Conservation (phyloP, 2,797 vertebrate species). For the Rhyacichthys aspro region DNA sequence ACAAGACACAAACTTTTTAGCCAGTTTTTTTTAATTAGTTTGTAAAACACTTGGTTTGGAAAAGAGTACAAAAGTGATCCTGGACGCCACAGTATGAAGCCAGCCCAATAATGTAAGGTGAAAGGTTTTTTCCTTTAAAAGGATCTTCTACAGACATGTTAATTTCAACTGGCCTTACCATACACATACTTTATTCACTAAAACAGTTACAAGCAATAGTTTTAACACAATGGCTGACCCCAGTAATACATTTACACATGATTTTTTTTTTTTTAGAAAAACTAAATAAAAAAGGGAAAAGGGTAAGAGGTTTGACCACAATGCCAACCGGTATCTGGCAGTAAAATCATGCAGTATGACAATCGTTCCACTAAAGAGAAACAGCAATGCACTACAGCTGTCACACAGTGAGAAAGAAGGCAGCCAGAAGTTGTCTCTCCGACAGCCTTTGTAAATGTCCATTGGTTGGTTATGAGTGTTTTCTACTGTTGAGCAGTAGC, state of each 20-base stretch:
- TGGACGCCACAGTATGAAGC: constrained; percentile 89
- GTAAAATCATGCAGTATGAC: constrained; percentile 82
- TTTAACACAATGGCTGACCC: constrained; percentile 87
- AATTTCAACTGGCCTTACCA: constrained; percentile 77
- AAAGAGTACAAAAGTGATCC: constrained; percentile 96
- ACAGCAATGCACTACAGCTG: constrained; percentile 72
- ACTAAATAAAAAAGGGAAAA: constrained; percentile 54
- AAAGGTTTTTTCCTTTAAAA: constrained; percentile 85
- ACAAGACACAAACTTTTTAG: constrained; percentile 73
- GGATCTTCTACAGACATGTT: constrained; percentile 80
- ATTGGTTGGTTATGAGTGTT: constrained; percentile 60
- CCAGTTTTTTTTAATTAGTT: constrained; percentile 86
- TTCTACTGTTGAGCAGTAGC: constrained; percentile 59
- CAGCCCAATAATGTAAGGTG: constrained; percentile 84
- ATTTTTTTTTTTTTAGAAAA: constrained; percentile 71
- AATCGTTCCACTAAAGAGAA: constrained; percentile 77
- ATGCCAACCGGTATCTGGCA: constrained; percentile 73
- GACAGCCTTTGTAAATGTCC: constrained; percentile 59
- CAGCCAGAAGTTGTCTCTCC: constrained; percentile 57
- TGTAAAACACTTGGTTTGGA: constrained; percentile 88
- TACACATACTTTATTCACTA: constrained; percentile 85
- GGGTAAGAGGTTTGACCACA: constrained; percentile 74
- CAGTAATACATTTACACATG: constrained; percentile 85
- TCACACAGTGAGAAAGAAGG: constrained; percentile 69
- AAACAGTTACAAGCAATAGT: constrained; percentile 87